Base-by-base conservation (phyloP, 2,888 invertebrate species). In the Carpatolechia fugitivella region DNA sequence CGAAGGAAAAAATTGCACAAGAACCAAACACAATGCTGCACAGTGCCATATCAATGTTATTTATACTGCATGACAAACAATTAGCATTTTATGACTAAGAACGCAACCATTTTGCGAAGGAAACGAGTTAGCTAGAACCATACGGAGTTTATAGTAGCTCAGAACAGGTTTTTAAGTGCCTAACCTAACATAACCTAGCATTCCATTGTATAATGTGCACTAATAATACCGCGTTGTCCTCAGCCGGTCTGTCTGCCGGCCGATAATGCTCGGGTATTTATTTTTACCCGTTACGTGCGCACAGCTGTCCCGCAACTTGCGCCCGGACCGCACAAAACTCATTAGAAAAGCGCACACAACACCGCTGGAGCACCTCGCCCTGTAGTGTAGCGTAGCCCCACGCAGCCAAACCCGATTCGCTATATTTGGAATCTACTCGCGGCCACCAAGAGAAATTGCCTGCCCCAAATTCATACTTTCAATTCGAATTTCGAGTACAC, bases 241-340 rank as follows among this genome's bases (percentile, higher is more conserved):
- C 82, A 70, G 82, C 82, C 84, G 85, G 87, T 80, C 79, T 85
- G 86, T 86, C 88, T 87, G 80, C 77, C 72, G 69, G 72, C 75
- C 81, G 82, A 85, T 87, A 87, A 83, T 85, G 84, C 82, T 74
- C 79, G 80, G 75, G 82, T 87, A 88, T 89, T 89, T 89, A 90
- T 90, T 90, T 89, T 88, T 90, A 89, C 84, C 78, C 87, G 80
- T 90, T 89, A 88, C 89, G 86, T 82, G 79, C 72, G 74, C 83
- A 81, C 85, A 85, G 88, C 88, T 88, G 87, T 86, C 86, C 80
- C 78, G 11, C 65, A 66, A 70, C 76, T 76, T 78, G 77, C 60
- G 44, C 44, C 44, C 44, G 44, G 44, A 44, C 44, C 24, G 24
- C 74, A 76, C 70, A 16, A 38, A 51, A 60, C 56, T 55, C 54